These are phyloP conservation scores for Andrena cerasifolii DNA, from an alignment of 1,140 invertebrate species.

Conservation along the genomic window DNA sequence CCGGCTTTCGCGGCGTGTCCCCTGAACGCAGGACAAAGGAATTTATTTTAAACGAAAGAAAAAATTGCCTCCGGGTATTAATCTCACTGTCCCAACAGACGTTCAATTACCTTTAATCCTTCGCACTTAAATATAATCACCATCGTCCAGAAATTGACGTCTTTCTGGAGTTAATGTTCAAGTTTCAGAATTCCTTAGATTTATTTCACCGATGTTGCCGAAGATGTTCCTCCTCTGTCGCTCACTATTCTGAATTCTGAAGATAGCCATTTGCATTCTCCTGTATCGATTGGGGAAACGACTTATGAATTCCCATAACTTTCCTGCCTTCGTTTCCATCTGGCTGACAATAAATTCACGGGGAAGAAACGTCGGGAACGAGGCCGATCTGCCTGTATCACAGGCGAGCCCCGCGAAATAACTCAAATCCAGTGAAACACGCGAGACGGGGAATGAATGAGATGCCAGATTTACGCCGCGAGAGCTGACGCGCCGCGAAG, in stretches of 20 bases:
- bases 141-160: no score
- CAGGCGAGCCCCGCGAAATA: background rate
- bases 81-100: background rate
- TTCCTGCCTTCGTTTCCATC: no score
- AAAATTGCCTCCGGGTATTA: background rate
- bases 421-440: background rate
- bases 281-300: no score
- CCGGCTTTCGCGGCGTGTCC: background rate
- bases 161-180: background rate
- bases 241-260: no score
- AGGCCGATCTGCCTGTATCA: background rate
- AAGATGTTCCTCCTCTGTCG: no score
- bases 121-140: no score
- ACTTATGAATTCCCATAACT: no score
- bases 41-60: background rate
- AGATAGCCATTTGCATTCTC: no score
- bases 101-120: background rate
- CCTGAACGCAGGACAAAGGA: background rate
- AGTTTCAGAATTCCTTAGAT: background rate
- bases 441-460: conserved; percentile 12
- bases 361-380: background rate
- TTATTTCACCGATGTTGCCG: background rate
- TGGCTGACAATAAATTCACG: background rate
- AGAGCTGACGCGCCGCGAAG: background rate
- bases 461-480: conserved; percentile 9